Percentiles rank a stretch among this genome's conserved stretches.
These are phyloP conservation scores for Sander vitreus DNA, from an alignment of 2,113 vertebrate genomes.

Conservation along the genomic window DNA sequence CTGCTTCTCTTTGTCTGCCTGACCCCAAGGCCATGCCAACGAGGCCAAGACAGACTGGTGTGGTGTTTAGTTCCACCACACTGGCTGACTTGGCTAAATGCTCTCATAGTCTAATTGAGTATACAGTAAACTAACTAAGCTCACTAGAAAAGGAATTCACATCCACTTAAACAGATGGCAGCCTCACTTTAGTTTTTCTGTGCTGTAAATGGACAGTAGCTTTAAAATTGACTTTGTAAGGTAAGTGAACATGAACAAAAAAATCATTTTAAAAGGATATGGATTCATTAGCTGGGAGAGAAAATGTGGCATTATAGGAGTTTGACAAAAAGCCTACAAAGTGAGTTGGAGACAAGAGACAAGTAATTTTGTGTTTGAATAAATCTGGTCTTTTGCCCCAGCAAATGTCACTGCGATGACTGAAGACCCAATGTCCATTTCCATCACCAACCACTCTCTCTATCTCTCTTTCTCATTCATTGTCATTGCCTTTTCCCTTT, in stretches of 20 bases:
- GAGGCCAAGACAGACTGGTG: conserved; percentile 31
- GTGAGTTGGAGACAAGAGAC: conserved; percentile 45
- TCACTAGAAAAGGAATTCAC: conserved; percentile 25
- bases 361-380: conserved; percentile 57
- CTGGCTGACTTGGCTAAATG: conserved; percentile 30
- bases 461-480: conserved; percentile 66
- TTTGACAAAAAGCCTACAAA: conserved; percentile 40
- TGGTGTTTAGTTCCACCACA: conserved; percentile 46
- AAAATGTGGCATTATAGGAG: conserved; percentile 30
- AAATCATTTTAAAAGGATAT: neutral
- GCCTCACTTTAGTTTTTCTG: neutral
- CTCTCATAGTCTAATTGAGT: conserved; percentile 1
- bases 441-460: conserved; percentile 69
- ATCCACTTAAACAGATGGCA: conserved; percentile 10
- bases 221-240: conserved; percentile 11
- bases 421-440: conserved; percentile 73
- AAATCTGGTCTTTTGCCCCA: conserved; percentile 39
- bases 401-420: conserved; percentile 67
- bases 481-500: conserved; percentile 81
- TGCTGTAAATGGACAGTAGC: conserved; percentile 13
- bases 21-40: conserved; percentile 18
- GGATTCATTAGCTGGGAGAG: conserved; percentile 13
- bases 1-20: conserved; percentile 32
- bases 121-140: conserved; percentile 23
- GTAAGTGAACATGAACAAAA: conserved; percentile 22